Evolutionary conservation across 1,140 invertebrate species (phyloP).

Genomic region (Drosophila orena): DNA sequence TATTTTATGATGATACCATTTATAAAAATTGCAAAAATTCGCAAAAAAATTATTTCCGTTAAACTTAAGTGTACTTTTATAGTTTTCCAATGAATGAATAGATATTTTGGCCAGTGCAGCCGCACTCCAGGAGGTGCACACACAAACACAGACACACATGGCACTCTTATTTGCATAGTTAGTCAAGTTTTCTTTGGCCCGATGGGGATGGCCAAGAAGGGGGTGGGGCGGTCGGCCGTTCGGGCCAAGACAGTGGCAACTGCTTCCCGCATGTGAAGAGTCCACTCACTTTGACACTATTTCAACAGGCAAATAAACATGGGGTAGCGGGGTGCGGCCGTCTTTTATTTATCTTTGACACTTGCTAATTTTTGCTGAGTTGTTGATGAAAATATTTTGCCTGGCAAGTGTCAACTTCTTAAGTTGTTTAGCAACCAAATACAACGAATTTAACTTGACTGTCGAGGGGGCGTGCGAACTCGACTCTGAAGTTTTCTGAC

Average conservation of each 20-base stretch:
- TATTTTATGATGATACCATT: too few species aligned
- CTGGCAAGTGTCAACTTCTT: conserved; percentile 75
- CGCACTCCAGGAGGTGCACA: not conserved
- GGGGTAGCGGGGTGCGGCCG: not conserved
- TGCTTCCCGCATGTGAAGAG: conserved; percentile 67
- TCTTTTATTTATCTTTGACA: conserved; percentile 83
- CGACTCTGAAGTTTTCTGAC: conserved; percentile 35
- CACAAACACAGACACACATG: conserved; percentile 64
- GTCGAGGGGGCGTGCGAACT: conserved; percentile 8
- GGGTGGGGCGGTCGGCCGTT: conserved; percentile 15
- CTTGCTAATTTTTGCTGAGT: conserved; percentile 81
- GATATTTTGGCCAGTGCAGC: not conserved
- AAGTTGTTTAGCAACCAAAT: conserved; percentile 82
- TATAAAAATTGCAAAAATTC: too few species aligned
- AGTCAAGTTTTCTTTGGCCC: conserved; percentile 70
- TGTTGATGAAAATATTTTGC: conserved; percentile 75
- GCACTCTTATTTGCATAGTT: conserved; percentile 75
- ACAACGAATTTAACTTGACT: conserved; percentile 47
- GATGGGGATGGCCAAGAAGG: conserved; percentile 14
- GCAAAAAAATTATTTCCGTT: too few species aligned
- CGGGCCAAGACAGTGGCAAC: conserved; percentile 32
- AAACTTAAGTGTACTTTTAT: too few species aligned
- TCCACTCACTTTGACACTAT: conserved; percentile 80
- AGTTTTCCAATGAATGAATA: too few species aligned
- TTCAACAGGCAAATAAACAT: conserved; percentile 77